Base-by-base conservation (phyloP, 2,888 invertebrate species). In the Siphlonurus alternatus region DNA sequence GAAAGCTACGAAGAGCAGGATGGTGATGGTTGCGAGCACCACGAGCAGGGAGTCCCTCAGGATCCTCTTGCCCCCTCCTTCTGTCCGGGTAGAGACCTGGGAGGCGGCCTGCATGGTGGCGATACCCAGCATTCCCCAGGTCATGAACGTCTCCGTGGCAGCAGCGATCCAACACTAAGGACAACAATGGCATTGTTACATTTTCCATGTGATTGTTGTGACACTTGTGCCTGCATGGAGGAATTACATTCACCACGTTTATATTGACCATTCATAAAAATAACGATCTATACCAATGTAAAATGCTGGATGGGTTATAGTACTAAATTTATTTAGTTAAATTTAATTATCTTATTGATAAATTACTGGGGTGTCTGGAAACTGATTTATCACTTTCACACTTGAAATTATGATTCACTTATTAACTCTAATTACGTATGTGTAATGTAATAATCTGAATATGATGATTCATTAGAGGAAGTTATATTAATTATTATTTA, bases 141-240 rank as follows among this genome's bases (percentile, higher is more conserved):
- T 90, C 63, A 93, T 80, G 73, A 93, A 93, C 0, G 86, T 86
- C 76, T 94, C 93, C 73, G 92, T 87, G 20, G 89, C 87, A 0
- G 93, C 94, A 0, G 93, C 89, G 24, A 88, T 81, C 93, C 94
- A 94, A 69, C 91, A 86, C 85, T 89, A n/a, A n/a, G n/a, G n/a
- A n/a, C n/a, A n/a, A n/a, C n/a, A n/a, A n/a, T n/a, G 38, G 15
- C 5, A 38, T 38, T 38, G 38, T 38, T 38, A 38, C 38, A n/a
- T n/a, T n/a, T n/a, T n/a, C n/a, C n/a, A 22, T 0, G 25, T 25
- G 63, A 63, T 22, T 18, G 18, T 2, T 53, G 18, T 22, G 10
- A 62, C 53, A 23, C n/a, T 38, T 22, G 2, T 5, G 10, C 1
- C 18, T 1, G n/a, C 1, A 20, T 10, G 60, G 19, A n/a, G n/a